These are phyloP conservation scores for Aplysina aerophoba DNA, from an alignment of 37 sponge, comb jelly and placozoan species.

Conservation along the genomic window DNA sequence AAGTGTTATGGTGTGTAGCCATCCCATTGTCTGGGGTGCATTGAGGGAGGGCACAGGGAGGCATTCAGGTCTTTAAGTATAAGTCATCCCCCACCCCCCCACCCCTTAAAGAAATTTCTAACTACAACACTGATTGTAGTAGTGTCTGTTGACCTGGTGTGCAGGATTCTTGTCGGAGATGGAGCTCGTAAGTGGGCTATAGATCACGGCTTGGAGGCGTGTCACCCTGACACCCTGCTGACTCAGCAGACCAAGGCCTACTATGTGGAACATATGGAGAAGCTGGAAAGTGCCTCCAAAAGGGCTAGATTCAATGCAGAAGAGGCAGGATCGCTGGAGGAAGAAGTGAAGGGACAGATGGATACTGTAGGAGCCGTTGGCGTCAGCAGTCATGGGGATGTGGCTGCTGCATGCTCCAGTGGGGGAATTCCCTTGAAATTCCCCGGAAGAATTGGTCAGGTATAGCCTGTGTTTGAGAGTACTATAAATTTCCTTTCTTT, in stretches of 20 bases:
- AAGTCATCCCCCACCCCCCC: too few species aligned
- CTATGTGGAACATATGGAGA: conserved; percentile 69
- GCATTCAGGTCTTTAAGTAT: too few species aligned
- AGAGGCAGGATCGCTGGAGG: background rate
- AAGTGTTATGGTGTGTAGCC: too few species aligned
- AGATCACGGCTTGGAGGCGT: conserved; percentile 49
- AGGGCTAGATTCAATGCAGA: background rate
- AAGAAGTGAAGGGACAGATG: background rate
- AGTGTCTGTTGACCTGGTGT: background rate
- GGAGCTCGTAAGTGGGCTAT: conserved; percentile 64
- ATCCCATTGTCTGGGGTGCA: too few species aligned
- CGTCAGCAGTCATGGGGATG: conserved; percentile 50
- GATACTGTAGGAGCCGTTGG: conserved; percentile 84
- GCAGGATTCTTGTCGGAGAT: conserved; percentile 62
- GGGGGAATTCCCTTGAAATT: conserved; percentile 83
- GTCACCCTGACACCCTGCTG: conserved; percentile 66
- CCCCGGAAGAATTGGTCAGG: conserved; percentile 82
- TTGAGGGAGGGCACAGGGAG: too few species aligned
- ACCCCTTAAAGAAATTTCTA: too few species aligned
- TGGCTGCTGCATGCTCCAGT: conserved; percentile 73
- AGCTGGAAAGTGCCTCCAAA: conserved; percentile 43
- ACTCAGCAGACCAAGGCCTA: conserved; percentile 58
- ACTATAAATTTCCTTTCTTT: background rate
- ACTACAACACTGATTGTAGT: too few species aligned
- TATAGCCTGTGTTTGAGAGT: background rate